Base-by-base conservation (phyloP, 2,888 invertebrate species). In the Cheilosia urbana region DNA sequence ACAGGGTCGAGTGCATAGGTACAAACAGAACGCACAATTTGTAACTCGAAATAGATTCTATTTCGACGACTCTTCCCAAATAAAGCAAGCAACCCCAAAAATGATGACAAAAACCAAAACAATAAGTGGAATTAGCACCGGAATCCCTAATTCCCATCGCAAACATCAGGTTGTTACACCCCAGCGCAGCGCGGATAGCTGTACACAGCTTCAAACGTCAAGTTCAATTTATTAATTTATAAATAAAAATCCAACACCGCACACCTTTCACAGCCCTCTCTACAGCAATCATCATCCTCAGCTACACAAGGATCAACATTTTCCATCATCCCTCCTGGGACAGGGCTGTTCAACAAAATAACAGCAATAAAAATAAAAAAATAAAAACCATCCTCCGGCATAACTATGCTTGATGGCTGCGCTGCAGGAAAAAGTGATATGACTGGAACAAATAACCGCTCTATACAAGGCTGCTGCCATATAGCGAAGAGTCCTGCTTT, bases 181-280 rank as follows among this genome's bases (percentile, higher is more conserved):
- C 24, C 7, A 37, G 17, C 42, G 42, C 4, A 55, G 45, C 13
- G 15, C 45, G 17, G 34, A n/a, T 45, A n/a, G n/a, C n/a, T 6
- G 5, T 17, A 37, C 63, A 62, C 34, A 37, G 34, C 42, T 60
- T 57, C 34, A 55, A 63, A 78, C 69, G 63, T 78, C 78, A 78
- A 71, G 62, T 63, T 78, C 78, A 69, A 78, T 78, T 78, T 78
- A 63, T 71, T 78, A 78, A 78, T 78, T 78, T 69, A 78, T 57
- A 78, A 69, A 69, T 53, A 62, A 77, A 62, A 45, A 42, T 40
- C 30, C 65, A 57, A n/a, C 37, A 42, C 37, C 19, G 37, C 19
- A 57, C 55, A 57, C 55, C 42, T 27, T 21, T 30, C 42, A 4
- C 13, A 42, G 30, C 45, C 24, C 37, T 27, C 37, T 47, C 47